A percentile compares a stretch with the other conserved stretches of the same genome.
phyloP scores from a whole-genome alignment of 2,888 invertebrate species.

The Pyrgus malvae region DNA sequence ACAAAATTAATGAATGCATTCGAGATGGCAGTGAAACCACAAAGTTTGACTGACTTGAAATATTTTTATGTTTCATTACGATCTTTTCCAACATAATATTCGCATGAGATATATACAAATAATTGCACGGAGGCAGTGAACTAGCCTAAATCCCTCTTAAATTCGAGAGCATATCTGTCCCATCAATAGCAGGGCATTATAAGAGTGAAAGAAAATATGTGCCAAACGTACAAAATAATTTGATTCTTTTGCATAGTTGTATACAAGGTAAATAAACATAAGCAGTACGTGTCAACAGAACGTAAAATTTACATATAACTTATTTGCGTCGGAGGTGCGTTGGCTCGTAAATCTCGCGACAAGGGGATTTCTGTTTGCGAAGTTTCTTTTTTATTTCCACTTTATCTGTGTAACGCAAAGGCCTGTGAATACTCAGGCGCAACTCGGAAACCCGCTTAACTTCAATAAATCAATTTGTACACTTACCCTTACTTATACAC shows the following conservation, averaged over 20 bases:
- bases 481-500: conserved; percentile 73
- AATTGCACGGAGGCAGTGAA: too few species aligned
- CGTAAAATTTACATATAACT: conserved; percentile 77
- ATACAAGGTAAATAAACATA: conserved; percentile 31
- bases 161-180: too few species aligned
- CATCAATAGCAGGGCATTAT: too few species aligned
- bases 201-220: too few species aligned
- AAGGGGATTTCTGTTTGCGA: conserved; percentile 80
- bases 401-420: conserved; percentile 76
- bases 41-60: too few species aligned
- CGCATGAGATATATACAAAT: too few species aligned
- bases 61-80: too few species aligned
- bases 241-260: conserved; percentile 14
- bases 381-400: conserved; percentile 79
- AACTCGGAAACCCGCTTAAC: conserved; percentile 73
- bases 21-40: too few species aligned
- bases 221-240: conserved; percentile 14
- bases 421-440: conserved; percentile 76
- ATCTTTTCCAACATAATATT: too few species aligned
- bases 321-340: conserved; percentile 73
- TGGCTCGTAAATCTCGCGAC: conserved; percentile 78
- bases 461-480: conserved; percentile 82
- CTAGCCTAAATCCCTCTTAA: too few species aligned
- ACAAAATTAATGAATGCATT: too few species aligned
- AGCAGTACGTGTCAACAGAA: conserved; percentile 54